phyloP scores from a whole-genome alignment of 2,797 vertebrate genomes.

The Vireo griseus region DNA sequence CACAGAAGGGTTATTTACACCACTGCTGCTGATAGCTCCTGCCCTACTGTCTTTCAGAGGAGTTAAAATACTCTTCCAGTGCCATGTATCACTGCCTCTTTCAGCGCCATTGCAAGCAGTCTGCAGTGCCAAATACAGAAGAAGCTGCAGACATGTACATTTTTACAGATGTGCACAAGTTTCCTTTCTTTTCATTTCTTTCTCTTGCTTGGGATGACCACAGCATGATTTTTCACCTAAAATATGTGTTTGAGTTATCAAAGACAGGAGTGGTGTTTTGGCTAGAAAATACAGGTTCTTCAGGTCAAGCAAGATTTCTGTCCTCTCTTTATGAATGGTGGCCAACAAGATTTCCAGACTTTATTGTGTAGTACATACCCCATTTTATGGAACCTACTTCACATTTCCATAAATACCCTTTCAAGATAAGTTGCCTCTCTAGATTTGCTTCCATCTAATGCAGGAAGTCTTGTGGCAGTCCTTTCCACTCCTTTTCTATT shows the following conservation, averaged over 20 bases:
- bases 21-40: background rate
- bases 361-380: accelerated
- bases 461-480: background rate
- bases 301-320: background rate
- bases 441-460: background rate
- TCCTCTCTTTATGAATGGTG: background rate
- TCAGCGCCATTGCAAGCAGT: background rate
- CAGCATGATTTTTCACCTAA: background rate
- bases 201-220: background rate
- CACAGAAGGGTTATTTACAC: background rate
- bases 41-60: background rate
- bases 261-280: background rate
- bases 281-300: background rate
- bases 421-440: background rate
- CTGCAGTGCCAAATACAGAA: background rate
- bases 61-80: background rate
- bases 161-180: background rate
- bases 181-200: background rate
- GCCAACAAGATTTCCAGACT: background rate
- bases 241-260: background rate
- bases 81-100: background rate
- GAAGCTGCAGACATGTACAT: background rate
- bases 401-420: background rate
- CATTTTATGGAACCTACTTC: background rate
- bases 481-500: background rate